Percentiles rank a stretch among this genome's conserved stretches.
Evolutionary conservation across 2,888 invertebrate genomes (phyloP).

Genomic region (Tribolium freemani): DNA sequence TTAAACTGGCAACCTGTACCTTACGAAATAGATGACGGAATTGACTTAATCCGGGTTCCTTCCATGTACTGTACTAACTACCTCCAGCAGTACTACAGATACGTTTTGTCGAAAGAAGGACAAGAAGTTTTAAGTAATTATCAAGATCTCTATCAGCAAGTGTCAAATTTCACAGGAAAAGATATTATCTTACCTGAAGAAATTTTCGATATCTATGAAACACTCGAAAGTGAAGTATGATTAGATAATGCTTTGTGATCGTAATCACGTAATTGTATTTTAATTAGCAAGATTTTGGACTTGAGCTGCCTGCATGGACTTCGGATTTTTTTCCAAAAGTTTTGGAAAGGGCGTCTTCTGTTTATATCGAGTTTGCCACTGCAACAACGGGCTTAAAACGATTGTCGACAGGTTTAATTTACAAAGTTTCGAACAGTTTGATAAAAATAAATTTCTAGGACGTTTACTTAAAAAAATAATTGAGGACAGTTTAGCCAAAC

Average conservation of each 20-base stretch:
- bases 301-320: constrained; percentile 68
- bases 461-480: constrained; percentile 58
- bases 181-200: constrained; percentile 11
- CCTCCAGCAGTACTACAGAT: constrained; percentile 2
- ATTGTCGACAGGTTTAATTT: constrained; percentile 50
- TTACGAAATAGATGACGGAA: constrained; percentile 50
- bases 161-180: constrained; percentile 25
- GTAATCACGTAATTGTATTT: neutral
- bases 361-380: constrained; percentile 62
- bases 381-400: constrained; percentile 51
- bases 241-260: neutral
- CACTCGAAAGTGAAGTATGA: constrained; percentile 48
- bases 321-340: constrained; percentile 62
- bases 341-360: constrained; percentile 59
- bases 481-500: constrained; percentile 55
- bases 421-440: neutral
- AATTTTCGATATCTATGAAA: constrained; percentile 1
- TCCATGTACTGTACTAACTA: constrained; percentile 45
- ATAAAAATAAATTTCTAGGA: neutral
- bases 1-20: constrained; percentile 60
- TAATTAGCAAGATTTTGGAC: constrained; percentile 54
- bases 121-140: constrained; percentile 45
- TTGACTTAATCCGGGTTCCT: constrained; percentile 45
- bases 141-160: constrained; percentile 47
- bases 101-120: neutral